A percentile compares a stretch with the other conserved stretches of the same genome.
phyloP scores from a whole-genome alignment of 2,888 invertebrate species.

The Quadriops clusia region DNA sequence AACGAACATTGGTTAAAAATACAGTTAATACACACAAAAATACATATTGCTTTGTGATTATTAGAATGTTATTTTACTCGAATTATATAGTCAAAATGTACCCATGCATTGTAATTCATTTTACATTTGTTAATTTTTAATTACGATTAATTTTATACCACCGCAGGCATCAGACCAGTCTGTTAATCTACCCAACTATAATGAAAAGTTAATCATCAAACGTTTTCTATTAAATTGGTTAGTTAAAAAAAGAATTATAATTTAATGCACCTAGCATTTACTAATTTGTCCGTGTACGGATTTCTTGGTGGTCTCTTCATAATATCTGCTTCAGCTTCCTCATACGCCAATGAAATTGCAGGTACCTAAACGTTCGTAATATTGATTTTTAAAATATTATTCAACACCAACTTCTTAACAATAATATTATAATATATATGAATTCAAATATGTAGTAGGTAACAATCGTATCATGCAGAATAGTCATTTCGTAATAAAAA shows the following conservation, averaged over 20 bases:
- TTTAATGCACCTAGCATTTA: conserved; percentile 44
- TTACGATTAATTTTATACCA: too few relatives aligned
- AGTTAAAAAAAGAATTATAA: conserved; percentile 14
- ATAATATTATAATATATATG: not conserved
- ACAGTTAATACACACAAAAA: too few relatives aligned
- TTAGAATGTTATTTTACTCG: too few relatives aligned
- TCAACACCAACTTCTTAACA: not conserved
- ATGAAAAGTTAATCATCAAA: too few relatives aligned
- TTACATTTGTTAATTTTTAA: too few relatives aligned
- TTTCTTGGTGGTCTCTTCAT: conserved; percentile 79
- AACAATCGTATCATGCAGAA: too few relatives aligned
- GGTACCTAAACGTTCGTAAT: conserved; percentile 45
- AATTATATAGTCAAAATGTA: too few relatives aligned
- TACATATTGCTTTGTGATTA: too few relatives aligned
- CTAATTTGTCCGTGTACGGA: conserved; percentile 74
- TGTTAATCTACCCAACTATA: conserved; percentile 1
- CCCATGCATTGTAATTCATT: too few relatives aligned
- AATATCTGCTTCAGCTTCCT: conserved; percentile 77
- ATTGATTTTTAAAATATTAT: conserved; percentile 7
- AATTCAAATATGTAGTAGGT: not conserved
- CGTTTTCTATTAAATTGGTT: too few relatives aligned
- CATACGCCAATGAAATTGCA: conserved; percentile 79
- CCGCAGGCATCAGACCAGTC: conserved; percentile 17
- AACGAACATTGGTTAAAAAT: too few relatives aligned
- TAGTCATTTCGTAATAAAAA: too few relatives aligned